These are phyloP conservation scores for Stichodactyla helianthus DNA, from an alignment of 64 coral and sea anemone species.

Conservation along the genomic window DNA sequence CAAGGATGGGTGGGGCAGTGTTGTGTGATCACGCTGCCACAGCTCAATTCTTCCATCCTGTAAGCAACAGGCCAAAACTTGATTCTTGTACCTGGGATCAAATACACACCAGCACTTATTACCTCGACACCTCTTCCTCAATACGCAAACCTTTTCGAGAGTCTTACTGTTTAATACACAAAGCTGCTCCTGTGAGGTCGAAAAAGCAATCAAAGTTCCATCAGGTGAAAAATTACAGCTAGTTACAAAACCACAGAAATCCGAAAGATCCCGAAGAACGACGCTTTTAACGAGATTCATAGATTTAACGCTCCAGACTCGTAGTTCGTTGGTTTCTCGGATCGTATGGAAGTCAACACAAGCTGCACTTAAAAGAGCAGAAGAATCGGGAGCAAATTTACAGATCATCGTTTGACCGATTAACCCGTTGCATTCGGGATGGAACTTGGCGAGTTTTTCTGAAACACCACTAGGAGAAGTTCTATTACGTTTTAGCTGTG, in stretches of 20 bases:
- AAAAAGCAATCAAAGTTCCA: conserved; percentile 69
- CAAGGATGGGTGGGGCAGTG: neutral
- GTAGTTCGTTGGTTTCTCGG: conserved; percentile 84
- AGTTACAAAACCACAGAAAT: conserved; percentile 89
- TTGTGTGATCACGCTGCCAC: conserved; percentile 39
- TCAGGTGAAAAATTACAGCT: conserved; percentile 87
- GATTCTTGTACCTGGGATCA: conserved; percentile 53
- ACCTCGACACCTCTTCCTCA: conserved; percentile 76
- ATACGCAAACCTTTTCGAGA: conserved; percentile 71
- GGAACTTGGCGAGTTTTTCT: conserved; percentile 69
- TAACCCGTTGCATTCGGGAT: conserved; percentile 71
- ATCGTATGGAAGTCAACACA: conserved; percentile 91
- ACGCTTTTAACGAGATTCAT: conserved; percentile 75
- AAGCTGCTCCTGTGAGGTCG: conserved; percentile 83
- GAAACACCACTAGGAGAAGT: conserved; percentile 48
- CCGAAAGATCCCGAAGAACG: conserved; percentile 69
- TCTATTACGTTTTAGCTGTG: conserved; percentile 62
- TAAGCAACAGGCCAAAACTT: conserved; percentile 76
- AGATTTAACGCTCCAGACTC: conserved; percentile 84
- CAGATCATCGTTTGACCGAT: conserved; percentile 77
- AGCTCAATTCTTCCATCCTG: conserved; percentile 83
- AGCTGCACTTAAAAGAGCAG: conserved; percentile 63
- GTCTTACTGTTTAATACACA: conserved; percentile 80
- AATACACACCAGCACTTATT: conserved; percentile 88
- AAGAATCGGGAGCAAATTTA: conserved; percentile 83